A percentile compares a stretch with the other conserved stretches of the same genome.
These are phyloP conservation scores for Lepidothrix coronata DNA, from an alignment of 2,113 vertebrate genomes.

Conservation along the genomic window DNA sequence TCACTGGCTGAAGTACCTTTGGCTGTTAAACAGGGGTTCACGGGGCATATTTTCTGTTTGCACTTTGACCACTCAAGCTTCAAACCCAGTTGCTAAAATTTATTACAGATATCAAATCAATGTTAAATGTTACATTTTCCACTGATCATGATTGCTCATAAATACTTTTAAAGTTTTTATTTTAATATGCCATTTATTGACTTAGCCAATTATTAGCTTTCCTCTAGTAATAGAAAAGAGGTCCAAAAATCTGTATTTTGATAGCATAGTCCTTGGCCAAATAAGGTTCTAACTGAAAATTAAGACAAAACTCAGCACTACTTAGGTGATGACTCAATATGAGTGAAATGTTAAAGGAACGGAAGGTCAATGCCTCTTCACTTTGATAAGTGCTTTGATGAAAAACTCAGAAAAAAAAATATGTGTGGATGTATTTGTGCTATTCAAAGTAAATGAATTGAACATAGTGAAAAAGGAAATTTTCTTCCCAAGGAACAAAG, in stretches of 20 bases:
- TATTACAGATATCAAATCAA: background rate
- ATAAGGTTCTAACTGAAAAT: background rate
- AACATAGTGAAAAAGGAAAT: background rate
- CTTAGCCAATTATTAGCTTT: background rate
- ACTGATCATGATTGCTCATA: background rate
- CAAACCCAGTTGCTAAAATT: background rate
- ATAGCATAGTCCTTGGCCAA: background rate
- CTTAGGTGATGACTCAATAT: conserved; percentile 5
- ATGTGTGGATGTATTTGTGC: background rate
- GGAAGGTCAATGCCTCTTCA: conserved; percentile 5
- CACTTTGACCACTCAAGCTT: background rate
- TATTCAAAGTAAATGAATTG: conserved; percentile 14
- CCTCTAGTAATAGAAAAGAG: background rate
- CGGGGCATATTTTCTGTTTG: background rate
- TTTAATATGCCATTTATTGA: background rate
- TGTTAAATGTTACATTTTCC: background rate
- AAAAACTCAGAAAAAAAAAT: background rate
- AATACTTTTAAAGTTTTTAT: background rate
- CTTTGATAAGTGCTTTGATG: conserved; percentile 34
- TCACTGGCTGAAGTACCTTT: background rate
- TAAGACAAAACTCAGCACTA: conserved; percentile 16
- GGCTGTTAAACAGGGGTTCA: background rate
- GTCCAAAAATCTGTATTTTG: background rate
- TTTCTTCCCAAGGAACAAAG: background rate
- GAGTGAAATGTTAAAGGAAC: conserved; percentile 12